Percentiles rank a stretch among this genome's conserved stretches.
Conservation (phyloP, 2,888 invertebrate species). For the Amphimallon solstitiale region DNA sequence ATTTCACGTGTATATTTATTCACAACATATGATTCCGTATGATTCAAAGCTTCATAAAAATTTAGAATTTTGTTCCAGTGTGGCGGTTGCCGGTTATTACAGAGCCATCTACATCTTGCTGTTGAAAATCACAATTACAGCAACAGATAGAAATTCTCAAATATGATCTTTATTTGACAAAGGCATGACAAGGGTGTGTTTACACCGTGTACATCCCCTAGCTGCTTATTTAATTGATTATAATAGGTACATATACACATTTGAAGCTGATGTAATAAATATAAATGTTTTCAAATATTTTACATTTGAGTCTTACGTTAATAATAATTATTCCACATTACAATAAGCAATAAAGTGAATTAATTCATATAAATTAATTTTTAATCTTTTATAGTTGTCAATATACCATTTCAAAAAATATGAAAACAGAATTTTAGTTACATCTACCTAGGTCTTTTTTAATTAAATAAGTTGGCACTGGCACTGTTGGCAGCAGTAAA, state of each 20-base stretch:
- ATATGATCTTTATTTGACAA: not conserved
- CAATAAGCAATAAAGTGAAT: too few relatives aligned
- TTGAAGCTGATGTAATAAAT: too few relatives aligned
- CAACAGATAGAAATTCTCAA: not conserved
- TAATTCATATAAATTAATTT: too few relatives aligned
- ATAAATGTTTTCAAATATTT: too few relatives aligned
- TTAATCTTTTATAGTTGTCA: too few relatives aligned
- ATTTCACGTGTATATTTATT: conserved; percentile 33
- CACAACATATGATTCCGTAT: conserved; percentile 42
- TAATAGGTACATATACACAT: too few relatives aligned
- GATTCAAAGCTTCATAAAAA: not conserved
- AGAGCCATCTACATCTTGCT: conserved; percentile 49
- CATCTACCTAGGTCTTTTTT: not conserved
- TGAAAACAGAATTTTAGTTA: not conserved
- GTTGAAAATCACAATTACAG: conserved; percentile 13
- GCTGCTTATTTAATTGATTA: too few relatives aligned
- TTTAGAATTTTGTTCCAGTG: conserved; percentile 36
- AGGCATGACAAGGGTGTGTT: not conserved
- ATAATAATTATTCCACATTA: too few relatives aligned
- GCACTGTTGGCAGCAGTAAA: not conserved
- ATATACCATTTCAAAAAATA: too few relatives aligned
- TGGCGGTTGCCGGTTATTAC: conserved; percentile 49
- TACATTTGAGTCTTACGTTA: too few relatives aligned
- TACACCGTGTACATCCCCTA: not conserved
- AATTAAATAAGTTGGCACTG: not conserved